Percentiles rank a stretch among this genome's conserved stretches.
Evolutionary conservation across 2,113 vertebrate genomes (phyloP).

Genomic region (Myotis brandtii): DNA sequence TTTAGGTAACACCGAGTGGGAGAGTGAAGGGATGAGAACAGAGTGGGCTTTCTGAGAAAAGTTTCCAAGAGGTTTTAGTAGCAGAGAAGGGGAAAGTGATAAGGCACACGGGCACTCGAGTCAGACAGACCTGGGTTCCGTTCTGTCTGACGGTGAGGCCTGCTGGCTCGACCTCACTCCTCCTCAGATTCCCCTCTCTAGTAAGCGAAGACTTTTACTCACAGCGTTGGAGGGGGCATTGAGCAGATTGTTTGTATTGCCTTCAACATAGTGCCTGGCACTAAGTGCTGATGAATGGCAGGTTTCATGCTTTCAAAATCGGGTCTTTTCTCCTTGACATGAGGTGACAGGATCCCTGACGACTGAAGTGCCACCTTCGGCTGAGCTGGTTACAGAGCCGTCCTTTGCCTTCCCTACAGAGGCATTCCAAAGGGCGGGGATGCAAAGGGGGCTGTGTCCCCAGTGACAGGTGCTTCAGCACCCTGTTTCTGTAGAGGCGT

Average conservation of each 20-base stretch:
- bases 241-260: neutral
- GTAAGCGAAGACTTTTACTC: neutral
- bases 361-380: neutral
- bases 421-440: neutral
- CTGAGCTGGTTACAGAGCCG: neutral
- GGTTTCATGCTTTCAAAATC: neutral
- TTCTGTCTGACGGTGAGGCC: neutral
- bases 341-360: neutral
- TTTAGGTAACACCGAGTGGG: conserved; percentile 79
- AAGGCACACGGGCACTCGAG: neutral
- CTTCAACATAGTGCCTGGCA: neutral
- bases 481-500: neutral
- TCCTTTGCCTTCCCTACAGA: neutral
- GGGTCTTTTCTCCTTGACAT: neutral
- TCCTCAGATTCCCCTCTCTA: neutral
- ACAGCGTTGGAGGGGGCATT: neutral
- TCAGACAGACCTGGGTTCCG: neutral
- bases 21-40: conserved; percentile 70
- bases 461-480: neutral
- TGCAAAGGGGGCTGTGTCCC: neutral
- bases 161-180: neutral
- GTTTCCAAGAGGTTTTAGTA: conserved; percentile 60
- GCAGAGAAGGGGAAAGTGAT: neutral
- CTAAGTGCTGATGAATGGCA: neutral
- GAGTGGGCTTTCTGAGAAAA: conserved; percentile 70